Base-by-base conservation (phyloP, 2,113 vertebrate species). In the Cheilinus undulatus region DNA sequence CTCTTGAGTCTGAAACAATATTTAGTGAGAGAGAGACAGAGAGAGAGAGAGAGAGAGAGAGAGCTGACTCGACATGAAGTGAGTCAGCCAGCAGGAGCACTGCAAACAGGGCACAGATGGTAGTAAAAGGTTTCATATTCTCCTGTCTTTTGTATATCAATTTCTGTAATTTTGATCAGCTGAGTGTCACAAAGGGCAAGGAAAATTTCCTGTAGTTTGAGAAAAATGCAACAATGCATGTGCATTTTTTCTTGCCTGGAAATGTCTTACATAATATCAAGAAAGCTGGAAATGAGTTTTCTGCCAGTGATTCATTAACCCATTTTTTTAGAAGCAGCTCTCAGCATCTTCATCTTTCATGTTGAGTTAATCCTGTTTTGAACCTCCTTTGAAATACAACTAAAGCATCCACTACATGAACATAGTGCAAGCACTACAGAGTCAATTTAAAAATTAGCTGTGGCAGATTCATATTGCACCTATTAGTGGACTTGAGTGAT, bases 1-100 rank as follows among this genome's bases (percentile, higher is more conserved):
- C 85, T 87, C 86, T 86, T 82, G 67, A 91, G 81, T 91, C 90
- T 84, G 86, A 82, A 92, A 92, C 88, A 92, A 90, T 90, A 91
- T 89, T 89, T 89, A 80, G 81, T 68, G 78, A 68, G 80, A 61
- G 66, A 50, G 66, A 50, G 42, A 63, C 48, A 64, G 51, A 40
- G 77, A 38, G 56, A 79, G 50, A 19, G 78, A 66, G 78, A 52
- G 64, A 56, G 77, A 34, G 38, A 40, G 57, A 53, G 70, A 69
- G 75, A 65, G 84, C 84, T 90, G 87, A 91, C 88, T 90, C 76
- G 50, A 86, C 76, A 86, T 14, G 36, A 80, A 72, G 70, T 27
- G 61, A 78, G 80, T 86, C 77, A 79, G 86, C 74, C 89, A 80
- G 79, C 67, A 77, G 42, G 88, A 80, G 79, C 69, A 73, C 61